Evolutionary conservation across 1,140 invertebrate genomes (phyloP), one percentile per base, ranked within the genome.

Genomic region (Linepithema humile): DNA sequence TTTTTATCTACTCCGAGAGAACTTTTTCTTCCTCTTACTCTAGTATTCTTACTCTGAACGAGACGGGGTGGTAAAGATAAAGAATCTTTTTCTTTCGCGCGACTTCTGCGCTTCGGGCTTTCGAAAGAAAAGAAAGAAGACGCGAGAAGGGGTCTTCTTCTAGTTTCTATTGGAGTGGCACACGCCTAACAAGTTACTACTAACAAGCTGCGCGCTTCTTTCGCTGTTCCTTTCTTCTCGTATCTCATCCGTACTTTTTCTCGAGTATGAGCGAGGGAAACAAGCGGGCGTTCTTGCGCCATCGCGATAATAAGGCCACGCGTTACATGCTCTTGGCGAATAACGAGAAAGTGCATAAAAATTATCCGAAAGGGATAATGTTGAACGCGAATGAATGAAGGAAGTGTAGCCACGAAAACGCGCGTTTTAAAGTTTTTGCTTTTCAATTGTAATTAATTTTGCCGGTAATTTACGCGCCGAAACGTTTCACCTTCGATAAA

Each of bases 251-350:
- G 62, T 53, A 73, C 29, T 69, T 64, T 53, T 40, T n/a, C 45
- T 67, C 40, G 32, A 26, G 9, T 9, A 15, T 9, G 43, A 23
- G 26, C 45, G 53, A 84, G 62, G 86, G 48, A 85, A 88, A 86
- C 86, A 85, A 86, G 55, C 57, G 50, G 43, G 29, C 15, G 26
- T 73, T 82, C 40, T 48, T 75, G 17, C 23, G 26, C 64, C 75
- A 82, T 87, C 82, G 85, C 72, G 85, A 88, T 89, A 87, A 87
- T 89, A 89, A 77, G 67, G 60, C 74, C 53, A 55, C 35, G 64
- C 65, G 64, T 83, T 85, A 88, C 53, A 88, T 65, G 53, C 53
- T 60, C 53, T 86, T 78, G 48, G 60, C 60, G 59, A 87, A 88
- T 67, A 57, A 78, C 17, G 73, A 50, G 70, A 64, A 77, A 65